phyloP scores from a whole-genome alignment of 2,797 vertebrate genomes.

The Buceros bicornis region DNA sequence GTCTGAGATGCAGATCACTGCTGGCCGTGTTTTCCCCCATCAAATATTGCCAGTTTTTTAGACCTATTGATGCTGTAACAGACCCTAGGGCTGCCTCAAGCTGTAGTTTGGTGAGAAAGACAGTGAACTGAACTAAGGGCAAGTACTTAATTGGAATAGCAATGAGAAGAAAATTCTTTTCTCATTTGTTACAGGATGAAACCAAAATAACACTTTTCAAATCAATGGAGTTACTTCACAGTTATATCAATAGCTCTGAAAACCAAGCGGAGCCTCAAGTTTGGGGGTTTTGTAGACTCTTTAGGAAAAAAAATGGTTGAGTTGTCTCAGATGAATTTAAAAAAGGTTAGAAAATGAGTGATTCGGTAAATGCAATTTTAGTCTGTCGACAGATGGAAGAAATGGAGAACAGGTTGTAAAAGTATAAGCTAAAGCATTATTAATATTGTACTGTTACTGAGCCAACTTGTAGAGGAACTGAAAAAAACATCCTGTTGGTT shows the following conservation, averaged over 20 bases:
- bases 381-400: slow-evolving; percentile 43
- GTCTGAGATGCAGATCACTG: not conserved
- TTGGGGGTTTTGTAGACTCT: not conserved
- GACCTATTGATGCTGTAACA: not conserved
- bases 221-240: not conserved
- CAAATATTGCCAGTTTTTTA: fast-evolving
- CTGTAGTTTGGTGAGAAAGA: not conserved
- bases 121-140: not conserved
- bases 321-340: not conserved
- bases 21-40: not conserved
- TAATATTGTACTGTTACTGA: slow-evolving; percentile 65
- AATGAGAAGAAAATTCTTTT: not conserved
- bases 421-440: slow-evolving; percentile 62
- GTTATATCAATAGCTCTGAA: not conserved
- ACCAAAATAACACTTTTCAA: not conserved
- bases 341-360: slow-evolving; percentile 32
- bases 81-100: not conserved
- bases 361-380: slow-evolving; percentile 54
- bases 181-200: not conserved
- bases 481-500: slow-evolving; percentile 48
- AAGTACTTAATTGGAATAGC: not conserved
- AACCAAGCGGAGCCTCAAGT: not conserved
- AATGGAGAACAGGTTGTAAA: slow-evolving; percentile 62
- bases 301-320: not conserved
- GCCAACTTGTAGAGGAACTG: slow-evolving; percentile 41